Evolutionary conservation across 1,140 invertebrate genomes (phyloP).

Genomic region (Mamestra configurata): DNA sequence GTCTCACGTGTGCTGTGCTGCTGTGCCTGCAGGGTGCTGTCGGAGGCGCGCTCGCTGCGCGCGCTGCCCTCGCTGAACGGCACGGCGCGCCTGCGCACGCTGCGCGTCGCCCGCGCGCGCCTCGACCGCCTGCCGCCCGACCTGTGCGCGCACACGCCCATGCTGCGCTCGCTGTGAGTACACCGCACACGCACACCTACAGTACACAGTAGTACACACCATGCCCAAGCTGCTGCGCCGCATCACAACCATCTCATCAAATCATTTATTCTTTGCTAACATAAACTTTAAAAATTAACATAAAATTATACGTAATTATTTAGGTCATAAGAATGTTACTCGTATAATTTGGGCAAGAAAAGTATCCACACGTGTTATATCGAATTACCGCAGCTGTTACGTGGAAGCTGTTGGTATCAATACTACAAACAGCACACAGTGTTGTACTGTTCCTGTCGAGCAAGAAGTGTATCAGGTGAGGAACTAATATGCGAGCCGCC

Average conservation of each 20-base stretch:
- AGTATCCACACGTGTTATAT: too few species aligned
- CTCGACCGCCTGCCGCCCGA: conserved; percentile 91
- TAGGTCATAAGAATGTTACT: too few species aligned
- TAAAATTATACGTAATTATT: too few species aligned
- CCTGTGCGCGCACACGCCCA: conserved; percentile 93
- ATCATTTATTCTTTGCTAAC: too few species aligned
- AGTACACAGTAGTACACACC: too few species aligned
- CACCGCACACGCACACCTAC: background rate
- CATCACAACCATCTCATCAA: too few species aligned
- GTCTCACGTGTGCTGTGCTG: background rate
- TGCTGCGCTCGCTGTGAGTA: conserved; percentile 96
- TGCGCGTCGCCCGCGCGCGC: conserved; percentile 94
- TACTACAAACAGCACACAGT: too few species aligned
- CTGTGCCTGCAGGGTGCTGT: conserved; percentile 92
- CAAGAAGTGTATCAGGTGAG: background rate
- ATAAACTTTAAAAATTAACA: too few species aligned
- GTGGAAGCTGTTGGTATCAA: too few species aligned
- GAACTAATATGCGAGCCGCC: background rate
- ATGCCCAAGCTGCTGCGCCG: too few species aligned
- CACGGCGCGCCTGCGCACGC: conserved; percentile 92
- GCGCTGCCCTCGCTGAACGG: conserved; percentile 95
- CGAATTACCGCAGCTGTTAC: too few species aligned
- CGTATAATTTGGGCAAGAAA: too few species aligned
- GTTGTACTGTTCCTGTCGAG: background rate
- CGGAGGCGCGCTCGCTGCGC: conserved; percentile 93